Conservation (phyloP, 2,888 invertebrate genomes). For the Electrophaes corylata region DNA sequence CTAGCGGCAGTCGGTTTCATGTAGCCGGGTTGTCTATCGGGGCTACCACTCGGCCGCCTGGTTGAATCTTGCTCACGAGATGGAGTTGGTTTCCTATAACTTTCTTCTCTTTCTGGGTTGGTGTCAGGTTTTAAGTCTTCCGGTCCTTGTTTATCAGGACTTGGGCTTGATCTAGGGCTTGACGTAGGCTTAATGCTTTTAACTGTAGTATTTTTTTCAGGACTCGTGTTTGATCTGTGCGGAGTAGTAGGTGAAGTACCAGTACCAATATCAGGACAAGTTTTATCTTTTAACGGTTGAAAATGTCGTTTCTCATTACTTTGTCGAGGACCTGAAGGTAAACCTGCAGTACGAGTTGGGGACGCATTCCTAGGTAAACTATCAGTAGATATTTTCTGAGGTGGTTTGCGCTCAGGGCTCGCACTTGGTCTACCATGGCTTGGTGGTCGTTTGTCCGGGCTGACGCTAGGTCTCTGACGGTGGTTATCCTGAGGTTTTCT, state of each 20-base stretch:
- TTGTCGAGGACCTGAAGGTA: slow-evolving; percentile 40
- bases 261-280: slow-evolving; percentile 15
- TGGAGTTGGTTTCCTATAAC: slow-evolving; percentile 24
- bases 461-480: slow-evolving; percentile 55
- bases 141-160: slow-evolving; percentile 48
- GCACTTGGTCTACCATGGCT: slow-evolving; percentile 43
- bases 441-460: slow-evolving; percentile 62
- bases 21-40: slow-evolving; percentile 58
- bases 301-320: slow-evolving; percentile 50
- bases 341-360: slow-evolving; percentile 25
- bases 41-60: slow-evolving; percentile 41
- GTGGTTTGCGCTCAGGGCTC: slow-evolving; percentile 54
- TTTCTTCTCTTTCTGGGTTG: slow-evolving; percentile 45
- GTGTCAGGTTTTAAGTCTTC: slow-evolving; percentile 19
- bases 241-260: slow-evolving; percentile 14
- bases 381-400: slow-evolving; percentile 30
- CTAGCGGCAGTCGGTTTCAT: slow-evolving; percentile 60
- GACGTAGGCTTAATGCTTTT: slow-evolving; percentile 19
- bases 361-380: slow-evolving; percentile 34
- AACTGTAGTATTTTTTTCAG: slow-evolving; percentile 19
- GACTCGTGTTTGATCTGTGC: slow-evolving; percentile 23
- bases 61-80: slow-evolving; percentile 24
- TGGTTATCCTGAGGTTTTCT: slow-evolving; percentile 52
- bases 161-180: slow-evolving; percentile 44
- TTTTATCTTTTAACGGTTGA: slow-evolving; percentile 25